Evolutionary conservation across 2,113 vertebrate species (phyloP).

Genomic region (Pomatostomus ruficeps): DNA sequence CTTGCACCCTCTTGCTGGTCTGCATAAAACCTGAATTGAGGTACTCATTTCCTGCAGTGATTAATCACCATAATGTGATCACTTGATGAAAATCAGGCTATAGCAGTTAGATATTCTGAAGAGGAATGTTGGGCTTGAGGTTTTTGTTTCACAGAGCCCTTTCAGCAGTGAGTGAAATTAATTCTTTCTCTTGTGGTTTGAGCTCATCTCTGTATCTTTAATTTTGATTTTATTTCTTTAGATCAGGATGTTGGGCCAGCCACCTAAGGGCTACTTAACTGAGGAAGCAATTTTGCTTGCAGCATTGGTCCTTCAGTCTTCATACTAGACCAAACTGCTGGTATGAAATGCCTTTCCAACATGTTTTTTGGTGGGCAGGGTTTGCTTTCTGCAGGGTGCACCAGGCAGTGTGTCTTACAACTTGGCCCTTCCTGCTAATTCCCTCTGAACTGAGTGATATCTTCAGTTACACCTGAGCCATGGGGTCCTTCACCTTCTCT

Average conservation of each 20-base stretch:
- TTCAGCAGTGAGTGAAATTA: background rate
- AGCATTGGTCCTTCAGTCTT: background rate
- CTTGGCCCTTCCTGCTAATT: background rate
- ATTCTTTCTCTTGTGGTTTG: constrained; percentile 13
- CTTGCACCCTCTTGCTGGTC: constrained; percentile 45
- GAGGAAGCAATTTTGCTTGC: background rate
- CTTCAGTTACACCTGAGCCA: background rate
- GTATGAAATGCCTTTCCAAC: background rate
- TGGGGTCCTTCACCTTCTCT: background rate
- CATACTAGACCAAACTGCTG: background rate
- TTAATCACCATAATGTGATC: constrained; percentile 57
- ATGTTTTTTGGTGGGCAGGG: background rate
- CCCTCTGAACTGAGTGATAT: background rate
- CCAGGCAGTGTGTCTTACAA: background rate
- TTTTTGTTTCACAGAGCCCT: background rate
- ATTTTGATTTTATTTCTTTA: constrained; percentile 28
- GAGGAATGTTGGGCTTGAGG: background rate
- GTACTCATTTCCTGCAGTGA: constrained; percentile 65
- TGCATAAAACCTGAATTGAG: constrained; percentile 43
- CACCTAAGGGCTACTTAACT: background rate
- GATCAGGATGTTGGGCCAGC: background rate
- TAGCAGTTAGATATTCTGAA: background rate
- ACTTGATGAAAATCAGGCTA: constrained; percentile 37
- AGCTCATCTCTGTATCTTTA: background rate
- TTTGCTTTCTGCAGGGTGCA: background rate